These are phyloP conservation scores for Gymnothorax reevesii DNA, from an alignment of 2,797 vertebrate genomes.

Conservation along the genomic window DNA sequence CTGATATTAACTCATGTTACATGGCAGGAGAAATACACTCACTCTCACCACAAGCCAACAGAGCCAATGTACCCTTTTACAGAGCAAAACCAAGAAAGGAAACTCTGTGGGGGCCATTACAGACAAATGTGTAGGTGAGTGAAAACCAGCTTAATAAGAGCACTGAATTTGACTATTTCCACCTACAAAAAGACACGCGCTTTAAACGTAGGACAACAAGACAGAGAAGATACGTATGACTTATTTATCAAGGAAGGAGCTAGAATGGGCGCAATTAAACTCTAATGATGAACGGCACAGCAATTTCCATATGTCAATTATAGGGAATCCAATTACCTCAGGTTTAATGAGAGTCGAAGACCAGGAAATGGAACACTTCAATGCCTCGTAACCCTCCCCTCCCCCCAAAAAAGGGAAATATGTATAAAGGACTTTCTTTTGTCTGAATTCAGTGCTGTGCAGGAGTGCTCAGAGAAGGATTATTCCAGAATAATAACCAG, in stretches of 20 bases:
- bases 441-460: slow-evolving; percentile 41
- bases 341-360: slow-evolving; percentile 68
- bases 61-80: neutral
- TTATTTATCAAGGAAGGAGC: slow-evolving; percentile 62
- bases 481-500: slow-evolving; percentile 60
- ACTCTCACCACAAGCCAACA: neutral
- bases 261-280: slow-evolving; percentile 69
- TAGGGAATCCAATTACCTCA: slow-evolving; percentile 69
- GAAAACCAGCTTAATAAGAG: neutral
- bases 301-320: slow-evolving; percentile 78
- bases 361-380: slow-evolving; percentile 60
- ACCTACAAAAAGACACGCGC: neutral
- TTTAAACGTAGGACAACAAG: slow-evolving; percentile 3
- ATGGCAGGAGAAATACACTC: neutral
- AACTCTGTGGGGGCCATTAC: neutral
- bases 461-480: slow-evolving; percentile 38
- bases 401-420: slow-evolving; percentile 29
- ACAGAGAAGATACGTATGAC: slow-evolving; percentile 43
- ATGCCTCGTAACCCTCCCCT: slow-evolving; percentile 57
- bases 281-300: slow-evolving; percentile 78
- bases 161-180: neutral
- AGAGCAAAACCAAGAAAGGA: neutral
- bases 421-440: slow-evolving; percentile 29
- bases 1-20: neutral
- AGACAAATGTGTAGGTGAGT: neutral